Conservation (phyloP, 2,888 invertebrate species). For the Ectropis crepuscularia region DNA sequence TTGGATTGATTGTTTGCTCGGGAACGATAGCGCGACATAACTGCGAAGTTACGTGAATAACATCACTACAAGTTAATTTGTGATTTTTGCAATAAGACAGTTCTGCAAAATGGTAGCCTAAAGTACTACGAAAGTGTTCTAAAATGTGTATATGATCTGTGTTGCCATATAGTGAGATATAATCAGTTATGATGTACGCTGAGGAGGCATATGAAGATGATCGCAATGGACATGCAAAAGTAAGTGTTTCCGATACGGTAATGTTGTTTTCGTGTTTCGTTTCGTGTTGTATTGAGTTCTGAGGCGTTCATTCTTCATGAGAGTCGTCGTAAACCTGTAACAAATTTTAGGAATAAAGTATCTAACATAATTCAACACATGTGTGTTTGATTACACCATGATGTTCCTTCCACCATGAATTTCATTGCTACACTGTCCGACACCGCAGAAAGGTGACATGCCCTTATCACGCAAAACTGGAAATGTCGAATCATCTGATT, state of each 20-base stretch:
- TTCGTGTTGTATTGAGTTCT: background rate
- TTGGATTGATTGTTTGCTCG: conserved; percentile 24
- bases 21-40: conserved; percentile 17
- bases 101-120: background rate
- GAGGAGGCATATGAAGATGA: conserved; percentile 72
- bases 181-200: conserved; percentile 56
- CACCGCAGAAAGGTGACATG: too few species aligned
- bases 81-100: background rate
- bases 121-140: background rate
- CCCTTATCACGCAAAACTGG: too few species aligned
- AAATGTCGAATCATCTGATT: too few species aligned
- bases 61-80: background rate
- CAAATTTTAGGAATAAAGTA: too few species aligned
- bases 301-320: too few species aligned
- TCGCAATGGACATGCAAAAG: conserved; percentile 58
- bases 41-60: conserved; percentile 3
- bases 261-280: background rate
- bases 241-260: conserved; percentile 47
- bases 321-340: too few species aligned
- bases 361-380: too few species aligned
- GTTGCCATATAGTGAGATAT: background rate
- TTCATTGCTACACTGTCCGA: too few species aligned
- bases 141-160: background rate
- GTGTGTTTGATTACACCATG: too few species aligned
- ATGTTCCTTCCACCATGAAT: too few species aligned